Conservation (phyloP, 2,797 vertebrate species). For the Eulemur albifrons region DNA sequence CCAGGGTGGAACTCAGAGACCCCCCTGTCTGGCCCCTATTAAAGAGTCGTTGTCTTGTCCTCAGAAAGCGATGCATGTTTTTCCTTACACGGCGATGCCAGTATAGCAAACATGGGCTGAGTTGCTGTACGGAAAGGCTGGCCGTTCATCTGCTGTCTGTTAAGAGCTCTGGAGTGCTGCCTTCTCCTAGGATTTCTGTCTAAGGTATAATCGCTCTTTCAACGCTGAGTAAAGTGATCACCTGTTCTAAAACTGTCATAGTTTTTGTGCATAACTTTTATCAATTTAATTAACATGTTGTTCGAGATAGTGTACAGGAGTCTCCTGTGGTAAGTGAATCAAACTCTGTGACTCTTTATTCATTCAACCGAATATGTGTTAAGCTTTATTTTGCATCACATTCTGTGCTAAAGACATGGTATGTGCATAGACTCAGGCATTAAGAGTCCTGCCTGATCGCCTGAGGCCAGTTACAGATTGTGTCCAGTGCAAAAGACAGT, state of each 20-base stretch:
- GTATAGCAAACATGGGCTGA: background rate
- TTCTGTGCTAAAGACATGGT: rapidly evolving
- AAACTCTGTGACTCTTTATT: background rate
- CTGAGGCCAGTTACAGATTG: rapidly evolving
- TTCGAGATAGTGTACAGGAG: background rate
- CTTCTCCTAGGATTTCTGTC: background rate
- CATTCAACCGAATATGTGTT: no score
- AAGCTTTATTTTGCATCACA: background rate
- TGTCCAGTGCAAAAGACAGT: background rate
- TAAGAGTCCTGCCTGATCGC: background rate
- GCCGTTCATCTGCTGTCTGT: background rate
- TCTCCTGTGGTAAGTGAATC: background rate
- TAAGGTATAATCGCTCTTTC: background rate
- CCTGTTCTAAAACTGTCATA: background rate
- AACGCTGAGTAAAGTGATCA: no score
- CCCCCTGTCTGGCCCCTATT: background rate
- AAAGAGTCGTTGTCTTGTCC: background rate
- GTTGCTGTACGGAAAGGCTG: slow-evolving; percentile 45
- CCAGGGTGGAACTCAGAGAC: background rate
- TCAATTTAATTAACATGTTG: background rate
- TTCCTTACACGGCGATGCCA: rapidly evolving
- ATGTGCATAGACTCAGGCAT: rapidly evolving
- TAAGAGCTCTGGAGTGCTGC: background rate
- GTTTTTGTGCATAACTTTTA: background rate
- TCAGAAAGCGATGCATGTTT: background rate